Percentiles rank a stretch among this genome's conserved stretches.
Conservation (phyloP, 2,797 vertebrate genomes). For the Semaprochilodus insignis region DNA sequence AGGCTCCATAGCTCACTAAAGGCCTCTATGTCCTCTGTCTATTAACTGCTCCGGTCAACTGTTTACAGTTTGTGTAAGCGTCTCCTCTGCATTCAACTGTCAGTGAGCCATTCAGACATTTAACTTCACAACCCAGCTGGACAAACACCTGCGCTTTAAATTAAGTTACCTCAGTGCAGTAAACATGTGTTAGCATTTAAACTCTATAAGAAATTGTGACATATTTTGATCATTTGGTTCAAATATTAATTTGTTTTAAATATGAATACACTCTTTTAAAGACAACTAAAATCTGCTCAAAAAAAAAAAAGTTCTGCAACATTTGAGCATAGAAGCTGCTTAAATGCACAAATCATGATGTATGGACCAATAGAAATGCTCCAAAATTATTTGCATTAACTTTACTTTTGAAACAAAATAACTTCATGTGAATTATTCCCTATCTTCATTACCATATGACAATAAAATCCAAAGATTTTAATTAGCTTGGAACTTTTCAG, state of each 20-base stretch:
- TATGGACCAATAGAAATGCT: no score
- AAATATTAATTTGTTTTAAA: neutral
- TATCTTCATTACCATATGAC: neutral
- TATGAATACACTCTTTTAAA: neutral
- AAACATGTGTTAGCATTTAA: neutral
- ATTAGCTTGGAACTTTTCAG: neutral
- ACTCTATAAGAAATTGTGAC: neutral
- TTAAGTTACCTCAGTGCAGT: neutral
- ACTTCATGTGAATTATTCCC: neutral
- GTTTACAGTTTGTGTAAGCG: conserved; percentile 43
- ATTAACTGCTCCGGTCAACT: conserved; percentile 43
- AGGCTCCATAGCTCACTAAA: conserved; percentile 21
- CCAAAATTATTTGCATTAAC: no score
- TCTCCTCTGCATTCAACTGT: neutral
- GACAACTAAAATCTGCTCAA: neutral
- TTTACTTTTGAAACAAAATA: neutral
- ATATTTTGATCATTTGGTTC: neutral
- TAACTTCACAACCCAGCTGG: conserved; percentile 2
- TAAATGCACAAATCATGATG: no score
- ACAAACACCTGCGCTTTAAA: conserved; percentile 12
- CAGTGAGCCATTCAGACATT: conserved; percentile 31
- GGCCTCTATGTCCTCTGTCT: conserved; percentile 30
- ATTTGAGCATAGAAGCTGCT: neutral
- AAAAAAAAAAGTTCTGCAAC: no score
- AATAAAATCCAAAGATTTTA: neutral